Percentiles rank a stretch among this genome's conserved stretches.
Conservation (phyloP, 2,113 vertebrate genomes). For the Pluvianellus socialis region DNA sequence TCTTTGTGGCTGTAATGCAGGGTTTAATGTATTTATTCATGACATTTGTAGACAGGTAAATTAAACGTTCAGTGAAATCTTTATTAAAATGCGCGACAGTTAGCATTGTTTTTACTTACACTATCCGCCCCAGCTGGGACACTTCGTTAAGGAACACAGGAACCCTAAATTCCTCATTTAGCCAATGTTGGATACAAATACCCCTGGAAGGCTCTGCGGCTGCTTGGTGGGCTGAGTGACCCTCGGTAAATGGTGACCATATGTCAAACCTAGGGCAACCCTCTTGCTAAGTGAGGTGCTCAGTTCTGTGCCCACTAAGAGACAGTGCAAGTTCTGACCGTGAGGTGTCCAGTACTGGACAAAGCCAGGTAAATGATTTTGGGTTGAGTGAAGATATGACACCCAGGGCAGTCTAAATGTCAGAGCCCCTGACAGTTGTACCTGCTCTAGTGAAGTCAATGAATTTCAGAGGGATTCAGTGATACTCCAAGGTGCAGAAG, state of each 20-base stretch:
- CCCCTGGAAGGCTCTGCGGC: rapidly evolving
- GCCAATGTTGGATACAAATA: neutral
- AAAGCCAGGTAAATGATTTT: neutral
- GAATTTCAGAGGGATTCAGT: neutral
- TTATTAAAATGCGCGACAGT: neutral
- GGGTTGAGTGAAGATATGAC: rapidly evolving
- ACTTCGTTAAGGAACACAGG: neutral
- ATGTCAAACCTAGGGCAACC: neutral
- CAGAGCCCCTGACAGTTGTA: neutral
- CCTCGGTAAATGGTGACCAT: neutral
- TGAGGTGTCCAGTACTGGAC: neutral
- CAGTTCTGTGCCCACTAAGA: neutral
- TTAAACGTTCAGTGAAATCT: neutral
- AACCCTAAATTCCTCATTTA: neutral
- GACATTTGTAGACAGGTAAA: neutral
- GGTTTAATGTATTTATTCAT: neutral
- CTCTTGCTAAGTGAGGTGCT: neutral
- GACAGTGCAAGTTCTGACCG: neutral
- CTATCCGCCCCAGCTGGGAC: neutral
- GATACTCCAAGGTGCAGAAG: neutral
- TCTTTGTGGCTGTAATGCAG: neutral
- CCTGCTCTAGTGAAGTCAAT: too few species aligned
- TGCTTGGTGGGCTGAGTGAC: neutral
- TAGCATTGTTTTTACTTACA: neutral
- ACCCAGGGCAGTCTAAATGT: neutral